These are phyloP conservation scores for Montipora capitata DNA, from an alignment of 92 coral and sea anemone species.

Conservation along the genomic window DNA sequence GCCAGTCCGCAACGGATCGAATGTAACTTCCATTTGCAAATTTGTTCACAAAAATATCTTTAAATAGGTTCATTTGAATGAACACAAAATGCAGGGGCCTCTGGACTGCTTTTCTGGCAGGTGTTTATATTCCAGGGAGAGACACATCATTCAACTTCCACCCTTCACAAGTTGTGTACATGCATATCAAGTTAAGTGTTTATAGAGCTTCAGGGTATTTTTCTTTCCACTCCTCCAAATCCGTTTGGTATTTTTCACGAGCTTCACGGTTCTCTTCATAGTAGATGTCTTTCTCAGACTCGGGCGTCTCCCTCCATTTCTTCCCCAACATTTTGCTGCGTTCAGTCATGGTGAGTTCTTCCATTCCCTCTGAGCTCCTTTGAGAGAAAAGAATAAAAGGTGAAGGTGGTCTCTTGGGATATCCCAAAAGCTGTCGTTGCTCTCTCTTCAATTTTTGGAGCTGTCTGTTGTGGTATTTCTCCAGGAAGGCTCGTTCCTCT, in stretches of 20 bases:
- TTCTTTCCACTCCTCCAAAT: constrained; percentile 80
- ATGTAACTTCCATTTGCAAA: too few species aligned
- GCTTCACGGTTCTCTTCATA: constrained; percentile 50
- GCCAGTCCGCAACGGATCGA: too few species aligned
- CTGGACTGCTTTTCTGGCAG: too few species aligned
- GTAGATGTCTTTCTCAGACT: constrained; percentile 42
- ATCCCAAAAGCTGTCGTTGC: constrained; percentile 58
- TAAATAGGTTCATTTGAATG: too few species aligned
- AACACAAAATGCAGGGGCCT: too few species aligned
- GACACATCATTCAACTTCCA: not conserved
- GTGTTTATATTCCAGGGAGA: not conserved
- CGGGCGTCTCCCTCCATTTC: constrained; percentile 35
- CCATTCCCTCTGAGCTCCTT: constrained; percentile 44
- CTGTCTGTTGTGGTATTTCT: constrained; percentile 51
- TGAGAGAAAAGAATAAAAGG: constrained; percentile 74
- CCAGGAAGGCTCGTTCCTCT: constrained; percentile 67
- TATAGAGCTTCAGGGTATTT: constrained; percentile 47
- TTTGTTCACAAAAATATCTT: too few species aligned
- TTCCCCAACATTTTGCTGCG: constrained; percentile 20
- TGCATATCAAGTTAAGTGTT: not conserved
- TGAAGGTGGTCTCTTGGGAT: constrained; percentile 77
- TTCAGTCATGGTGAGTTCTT: not conserved
- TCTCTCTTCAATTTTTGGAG: constrained; percentile 74
- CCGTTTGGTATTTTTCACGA: constrained; percentile 74
- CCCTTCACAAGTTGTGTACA: not conserved